phyloP scores from a whole-genome alignment of 2,797 vertebrate species.

The Mallotus villosus region DNA sequence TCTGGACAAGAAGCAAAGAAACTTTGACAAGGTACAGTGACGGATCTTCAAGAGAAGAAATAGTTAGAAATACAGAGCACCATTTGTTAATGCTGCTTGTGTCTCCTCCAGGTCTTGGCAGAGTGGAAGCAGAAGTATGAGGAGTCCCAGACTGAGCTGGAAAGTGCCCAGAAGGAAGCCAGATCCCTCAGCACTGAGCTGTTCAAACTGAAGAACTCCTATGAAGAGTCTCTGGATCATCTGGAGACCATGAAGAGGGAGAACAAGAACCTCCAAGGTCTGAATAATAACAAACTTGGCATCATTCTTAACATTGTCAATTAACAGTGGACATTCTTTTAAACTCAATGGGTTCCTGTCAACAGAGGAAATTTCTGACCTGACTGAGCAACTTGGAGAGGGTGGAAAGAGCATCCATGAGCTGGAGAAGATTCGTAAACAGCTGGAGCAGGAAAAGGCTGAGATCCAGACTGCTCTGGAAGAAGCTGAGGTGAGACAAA shows the following conservation, averaged over 20 bases:
- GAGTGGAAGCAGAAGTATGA: slow-evolving; percentile 78
- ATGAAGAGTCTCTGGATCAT: slow-evolving; percentile 73
- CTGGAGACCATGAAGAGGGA: slow-evolving; percentile 78
- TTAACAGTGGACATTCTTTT: not conserved
- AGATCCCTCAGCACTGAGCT: slow-evolving; percentile 73
- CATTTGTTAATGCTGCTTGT: not conserved
- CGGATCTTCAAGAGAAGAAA: not conserved
- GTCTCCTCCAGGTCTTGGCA: slow-evolving; percentile 65
- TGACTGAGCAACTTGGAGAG: slow-evolving; percentile 83
- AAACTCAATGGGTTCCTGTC: not conserved
- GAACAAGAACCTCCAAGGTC: slow-evolving; percentile 86
- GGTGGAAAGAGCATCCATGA: slow-evolving; percentile 78
- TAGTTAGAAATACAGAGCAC: not conserved
- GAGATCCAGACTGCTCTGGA: slow-evolving; percentile 85
- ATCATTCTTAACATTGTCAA: not conserved
- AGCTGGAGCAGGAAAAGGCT: slow-evolving; percentile 83
- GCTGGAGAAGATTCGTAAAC: slow-evolving; percentile 77
- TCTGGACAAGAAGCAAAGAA: slow-evolving; percentile 80
- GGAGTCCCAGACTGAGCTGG: slow-evolving; percentile 72
- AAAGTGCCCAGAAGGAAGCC: slow-evolving; percentile 71
- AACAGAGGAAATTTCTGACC: slow-evolving; percentile 88
- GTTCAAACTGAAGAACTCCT: slow-evolving; percentile 77
- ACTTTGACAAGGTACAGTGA: slow-evolving; percentile 75
- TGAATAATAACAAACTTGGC: slow-evolving; percentile 45
- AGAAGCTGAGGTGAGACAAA: slow-evolving; percentile 79